These are phyloP conservation scores for Nomada lathburiana DNA, from an alignment of 2,888 invertebrate genomes.

Conservation along the genomic window DNA sequence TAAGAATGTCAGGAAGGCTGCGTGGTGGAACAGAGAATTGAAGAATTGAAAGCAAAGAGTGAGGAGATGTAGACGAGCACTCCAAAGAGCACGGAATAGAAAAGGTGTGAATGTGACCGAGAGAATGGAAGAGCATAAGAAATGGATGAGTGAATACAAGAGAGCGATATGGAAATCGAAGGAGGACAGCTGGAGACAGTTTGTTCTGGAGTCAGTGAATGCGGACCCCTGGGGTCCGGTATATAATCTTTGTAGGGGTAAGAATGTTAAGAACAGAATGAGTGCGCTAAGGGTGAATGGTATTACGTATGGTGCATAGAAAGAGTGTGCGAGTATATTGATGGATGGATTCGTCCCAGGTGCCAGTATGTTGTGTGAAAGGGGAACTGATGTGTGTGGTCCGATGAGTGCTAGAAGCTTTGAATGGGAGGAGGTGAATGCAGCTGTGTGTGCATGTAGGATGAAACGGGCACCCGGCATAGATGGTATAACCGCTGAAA, in stretches of 20 bases:
- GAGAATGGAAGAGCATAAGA: not conserved
- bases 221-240: conserved; percentile 1
- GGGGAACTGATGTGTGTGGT: not conserved
- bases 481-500: not conserved
- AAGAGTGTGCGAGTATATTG: not conserved
- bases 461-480: not conserved
- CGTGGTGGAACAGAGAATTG: conserved; percentile 32
- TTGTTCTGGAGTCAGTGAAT: not conserved
- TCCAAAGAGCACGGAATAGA: not conserved
- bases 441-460: not conserved
- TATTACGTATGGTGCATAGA: not conserved
- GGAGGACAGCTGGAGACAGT: not conserved
- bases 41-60: not conserved
- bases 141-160: not conserved
- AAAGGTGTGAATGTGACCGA: not conserved
- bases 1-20: not conserved
- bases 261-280: not conserved
- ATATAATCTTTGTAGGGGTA: not conserved
- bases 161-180: not conserved
- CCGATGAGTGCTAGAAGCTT: not conserved
- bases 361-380: not conserved
- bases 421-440: not conserved
- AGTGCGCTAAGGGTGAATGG: not conserved
- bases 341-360: not conserved
- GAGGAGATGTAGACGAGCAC: not conserved